These are phyloP conservation scores for Leptinotarsa rubiginosa DNA, from an alignment of 2,888 invertebrate species.

Conservation along the genomic window DNA sequence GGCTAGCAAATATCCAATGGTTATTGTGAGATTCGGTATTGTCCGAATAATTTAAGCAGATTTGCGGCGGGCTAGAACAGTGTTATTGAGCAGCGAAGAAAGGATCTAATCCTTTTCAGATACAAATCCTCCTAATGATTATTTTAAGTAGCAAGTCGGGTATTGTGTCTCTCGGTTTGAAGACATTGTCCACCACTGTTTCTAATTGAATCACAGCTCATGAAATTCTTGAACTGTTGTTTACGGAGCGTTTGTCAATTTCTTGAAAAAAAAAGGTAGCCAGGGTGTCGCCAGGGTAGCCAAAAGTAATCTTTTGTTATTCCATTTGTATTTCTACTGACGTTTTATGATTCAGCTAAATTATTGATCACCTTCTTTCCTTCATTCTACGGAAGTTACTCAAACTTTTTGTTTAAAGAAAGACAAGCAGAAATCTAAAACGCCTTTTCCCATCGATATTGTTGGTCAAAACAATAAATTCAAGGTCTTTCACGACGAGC, in stretches of 20 bases:
- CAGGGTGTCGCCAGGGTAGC: too few species aligned
- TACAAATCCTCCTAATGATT: conserved; percentile 32
- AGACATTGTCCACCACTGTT: background rate
- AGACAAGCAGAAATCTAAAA: too few species aligned
- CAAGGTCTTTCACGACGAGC: too few species aligned
- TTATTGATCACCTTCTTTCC: too few species aligned
- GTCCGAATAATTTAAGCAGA: conserved; percentile 41
- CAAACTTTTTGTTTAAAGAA: too few species aligned
- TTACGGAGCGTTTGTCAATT: background rate
- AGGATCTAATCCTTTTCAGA: conserved; percentile 26
- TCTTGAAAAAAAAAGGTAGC: background rate
- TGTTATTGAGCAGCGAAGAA: conserved; percentile 29
- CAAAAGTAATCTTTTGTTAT: too few species aligned
- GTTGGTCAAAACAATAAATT: too few species aligned
- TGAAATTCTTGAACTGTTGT: background rate
- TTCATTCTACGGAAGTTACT: too few species aligned
- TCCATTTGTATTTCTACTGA: too few species aligned
- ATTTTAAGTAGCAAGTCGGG: conserved; percentile 15
- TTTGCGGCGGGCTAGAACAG: conserved; percentile 39
- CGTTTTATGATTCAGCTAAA: too few species aligned
- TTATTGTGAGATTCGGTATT: conserved; percentile 30
- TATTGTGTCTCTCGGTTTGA: background rate
- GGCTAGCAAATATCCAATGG: conserved; percentile 29
- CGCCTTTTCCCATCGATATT: too few species aligned
- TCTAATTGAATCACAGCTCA: background rate